These are phyloP conservation scores for Octodon degus DNA, from an alignment of 2,113 vertebrate species.

Conservation along the genomic window DNA sequence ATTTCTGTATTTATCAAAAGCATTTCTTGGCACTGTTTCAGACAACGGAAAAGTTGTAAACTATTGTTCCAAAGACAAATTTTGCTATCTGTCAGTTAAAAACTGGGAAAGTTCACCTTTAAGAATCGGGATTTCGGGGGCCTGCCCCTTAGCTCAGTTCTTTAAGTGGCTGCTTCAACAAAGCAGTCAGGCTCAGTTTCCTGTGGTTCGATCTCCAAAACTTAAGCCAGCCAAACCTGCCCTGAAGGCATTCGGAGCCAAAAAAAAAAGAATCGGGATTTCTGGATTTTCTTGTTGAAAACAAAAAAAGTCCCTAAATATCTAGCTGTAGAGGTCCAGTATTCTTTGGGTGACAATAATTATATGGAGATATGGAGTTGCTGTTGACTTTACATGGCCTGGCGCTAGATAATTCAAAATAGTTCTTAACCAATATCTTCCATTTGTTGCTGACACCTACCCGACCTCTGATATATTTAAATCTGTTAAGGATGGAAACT, in stretches of 20 bases:
- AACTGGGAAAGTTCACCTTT: constrained; percentile 18
- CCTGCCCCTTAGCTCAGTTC: too few species aligned
- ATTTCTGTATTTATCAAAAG: constrained; percentile 19
- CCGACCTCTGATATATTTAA: neutral
- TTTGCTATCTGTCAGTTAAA: constrained; percentile 44
- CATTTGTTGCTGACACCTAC: neutral
- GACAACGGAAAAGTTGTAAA: neutral
- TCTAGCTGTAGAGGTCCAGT: neutral
- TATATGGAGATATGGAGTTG: neutral
- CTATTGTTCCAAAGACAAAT: neutral
- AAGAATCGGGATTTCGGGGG: constrained; percentile 18
- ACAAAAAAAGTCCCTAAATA: neutral
- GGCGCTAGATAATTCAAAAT: constrained; percentile 33
- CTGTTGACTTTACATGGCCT: neutral
- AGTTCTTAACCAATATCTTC: neutral
- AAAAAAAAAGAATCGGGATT: constrained; percentile 21
- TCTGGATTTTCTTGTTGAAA: constrained; percentile 20
- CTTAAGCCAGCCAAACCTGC: too few species aligned
- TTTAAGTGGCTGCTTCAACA: too few species aligned
- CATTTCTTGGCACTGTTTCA: neutral
- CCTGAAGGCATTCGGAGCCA: too few species aligned
- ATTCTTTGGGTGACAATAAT: neutral
- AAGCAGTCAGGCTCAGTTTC: too few species aligned
- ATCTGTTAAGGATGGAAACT: neutral
- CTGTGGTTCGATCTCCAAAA: too few species aligned